Conservation (phyloP, 2,888 invertebrate genomes). For the Sinodicranocentrus sp. region DNA sequence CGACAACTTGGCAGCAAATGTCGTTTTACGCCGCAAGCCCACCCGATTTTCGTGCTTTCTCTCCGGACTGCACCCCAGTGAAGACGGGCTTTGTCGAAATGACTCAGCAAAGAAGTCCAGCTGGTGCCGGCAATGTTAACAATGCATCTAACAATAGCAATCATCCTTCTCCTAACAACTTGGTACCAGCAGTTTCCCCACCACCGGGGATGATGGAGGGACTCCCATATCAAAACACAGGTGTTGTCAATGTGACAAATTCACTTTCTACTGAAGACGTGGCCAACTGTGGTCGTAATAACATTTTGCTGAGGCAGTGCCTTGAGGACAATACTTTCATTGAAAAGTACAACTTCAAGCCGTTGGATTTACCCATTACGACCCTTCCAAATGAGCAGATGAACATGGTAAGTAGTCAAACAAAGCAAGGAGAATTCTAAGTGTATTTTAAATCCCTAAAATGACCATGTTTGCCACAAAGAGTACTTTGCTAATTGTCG, state of each 20-base stretch:
- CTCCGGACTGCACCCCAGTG: constrained; percentile 65
- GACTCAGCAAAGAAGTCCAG: constrained; percentile 21
- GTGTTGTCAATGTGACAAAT: constrained; percentile 2
- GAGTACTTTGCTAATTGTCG: too few species aligned
- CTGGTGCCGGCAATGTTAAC: not conserved
- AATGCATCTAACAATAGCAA: not conserved
- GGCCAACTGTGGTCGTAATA: constrained; percentile 22
- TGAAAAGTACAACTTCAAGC: constrained; percentile 89
- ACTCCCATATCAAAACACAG: not conserved
- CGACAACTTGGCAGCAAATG: constrained; percentile 72
- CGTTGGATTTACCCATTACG: constrained; percentile 82
- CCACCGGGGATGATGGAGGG: constrained; percentile 19
- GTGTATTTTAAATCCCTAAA: too few species aligned
- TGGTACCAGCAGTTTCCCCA: constrained; percentile 26
- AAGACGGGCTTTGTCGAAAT: constrained; percentile 39
- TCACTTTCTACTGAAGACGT: constrained; percentile 56
- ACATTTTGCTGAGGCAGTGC: constrained; percentile 87
- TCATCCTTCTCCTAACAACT: constrained; percentile 26
- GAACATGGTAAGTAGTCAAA: constrained; percentile 62
- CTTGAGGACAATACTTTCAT: constrained; percentile 91
- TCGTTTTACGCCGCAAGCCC: constrained; percentile 75
- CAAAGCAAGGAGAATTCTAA: too few species aligned
- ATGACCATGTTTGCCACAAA: too few species aligned
- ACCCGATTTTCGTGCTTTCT: constrained; percentile 71
- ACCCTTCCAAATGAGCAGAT: constrained; percentile 65